These are phyloP conservation scores for Tetraodon nigroviridis DNA, from an alignment of 2,113 vertebrate genomes.

Conservation along the genomic window DNA sequence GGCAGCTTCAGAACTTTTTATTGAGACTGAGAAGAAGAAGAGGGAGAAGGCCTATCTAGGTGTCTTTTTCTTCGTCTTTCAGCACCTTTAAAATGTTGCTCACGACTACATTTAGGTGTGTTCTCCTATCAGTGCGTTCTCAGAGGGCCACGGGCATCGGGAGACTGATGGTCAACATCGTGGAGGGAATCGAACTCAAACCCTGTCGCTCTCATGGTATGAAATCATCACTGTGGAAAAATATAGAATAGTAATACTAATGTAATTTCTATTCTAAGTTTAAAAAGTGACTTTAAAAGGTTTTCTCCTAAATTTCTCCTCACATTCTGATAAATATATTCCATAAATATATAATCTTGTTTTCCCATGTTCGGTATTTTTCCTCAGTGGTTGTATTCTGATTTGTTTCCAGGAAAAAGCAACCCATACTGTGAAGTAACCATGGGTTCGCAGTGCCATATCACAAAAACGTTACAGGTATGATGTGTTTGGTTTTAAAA, in stretches of 20 bases:
- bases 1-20: slow-evolving; percentile 96
- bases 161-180: slow-evolving; percentile 96
- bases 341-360: not conserved
- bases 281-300: no score
- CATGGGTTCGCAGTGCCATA: slow-evolving; percentile 98
- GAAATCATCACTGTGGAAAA: slow-evolving; percentile 2
- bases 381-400: not conserved
- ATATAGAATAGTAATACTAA: no score
- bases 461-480: slow-evolving; percentile 96
- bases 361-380: not conserved
- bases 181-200: slow-evolving; percentile 96
- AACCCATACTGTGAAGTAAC: slow-evolving; percentile 99
- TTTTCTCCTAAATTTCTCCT: no score
- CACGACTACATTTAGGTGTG: not conserved
- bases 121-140: slow-evolving; percentile 80
- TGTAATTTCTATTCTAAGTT: no score
- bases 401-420: slow-evolving; percentile 82
- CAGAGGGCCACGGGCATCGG: slow-evolving; percentile 97
- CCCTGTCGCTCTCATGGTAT: slow-evolving; percentile 95
- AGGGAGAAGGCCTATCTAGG: slow-evolving; percentile 96
- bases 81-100: not conserved
- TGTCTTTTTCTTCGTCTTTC: slow-evolving; percentile 41
- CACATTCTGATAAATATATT: no score
- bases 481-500: not conserved
- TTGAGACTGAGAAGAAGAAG: slow-evolving; percentile 99